Percentiles rank a stretch among this genome's conserved stretches.
Evolutionary conservation across 2,113 vertebrate genomes (phyloP).

Genomic region (Oncorhynchus gorbuscha): DNA sequence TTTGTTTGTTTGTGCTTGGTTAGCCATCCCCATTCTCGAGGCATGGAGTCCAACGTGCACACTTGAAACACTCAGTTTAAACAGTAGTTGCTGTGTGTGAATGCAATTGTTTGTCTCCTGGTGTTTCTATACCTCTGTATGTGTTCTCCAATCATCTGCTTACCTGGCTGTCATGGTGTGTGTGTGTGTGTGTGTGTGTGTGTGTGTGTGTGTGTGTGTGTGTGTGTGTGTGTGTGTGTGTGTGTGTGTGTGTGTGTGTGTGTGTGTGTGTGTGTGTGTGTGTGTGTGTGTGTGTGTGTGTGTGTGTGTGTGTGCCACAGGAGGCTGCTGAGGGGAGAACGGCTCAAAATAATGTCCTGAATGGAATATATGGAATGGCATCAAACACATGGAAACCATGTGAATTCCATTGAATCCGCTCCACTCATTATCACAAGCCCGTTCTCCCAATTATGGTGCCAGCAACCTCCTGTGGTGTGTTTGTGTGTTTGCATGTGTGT

Average conservation of each 20-base stretch:
- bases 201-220: background rate
- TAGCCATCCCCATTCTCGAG: constrained; percentile 35
- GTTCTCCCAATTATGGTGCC: too few species aligned
- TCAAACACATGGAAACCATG: too few species aligned
- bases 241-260: background rate
- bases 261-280: background rate
- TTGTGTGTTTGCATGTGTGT: background rate
- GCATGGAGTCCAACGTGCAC: constrained; percentile 15
- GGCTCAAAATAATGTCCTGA: too few species aligned
- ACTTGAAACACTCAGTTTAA: background rate
- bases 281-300: background rate
- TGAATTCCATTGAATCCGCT: too few species aligned
- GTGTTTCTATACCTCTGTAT: too few species aligned
- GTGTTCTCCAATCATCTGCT: too few species aligned
- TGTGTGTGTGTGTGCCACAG: background rate
- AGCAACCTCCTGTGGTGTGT: background rate
- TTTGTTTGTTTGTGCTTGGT: constrained; percentile 42
- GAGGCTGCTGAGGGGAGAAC: too few species aligned
- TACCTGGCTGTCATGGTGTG: too few species aligned
- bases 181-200: background rate
- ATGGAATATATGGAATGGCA: too few species aligned
- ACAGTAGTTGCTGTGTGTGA: background rate
- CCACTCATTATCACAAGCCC: too few species aligned
- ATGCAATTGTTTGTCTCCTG: background rate
- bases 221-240: background rate